Base-by-base conservation (phyloP, 2,888 invertebrate species). In the Harpalus rufipes region DNA sequence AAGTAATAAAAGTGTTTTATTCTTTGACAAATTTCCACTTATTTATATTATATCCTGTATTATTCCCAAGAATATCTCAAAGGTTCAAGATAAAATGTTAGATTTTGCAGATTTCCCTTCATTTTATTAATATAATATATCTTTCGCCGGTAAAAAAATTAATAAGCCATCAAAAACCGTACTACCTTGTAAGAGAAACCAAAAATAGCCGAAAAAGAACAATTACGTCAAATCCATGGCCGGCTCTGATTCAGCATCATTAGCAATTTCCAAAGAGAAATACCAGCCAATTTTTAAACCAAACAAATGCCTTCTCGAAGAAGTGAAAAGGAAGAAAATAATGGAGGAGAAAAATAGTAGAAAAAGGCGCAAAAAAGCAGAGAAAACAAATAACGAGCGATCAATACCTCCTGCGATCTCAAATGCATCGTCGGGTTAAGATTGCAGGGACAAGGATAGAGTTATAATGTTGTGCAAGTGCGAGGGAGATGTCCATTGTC, bases 351-450 rank as follows among this genome's bases (percentile, higher is more conserved):
- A 78, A 76, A 76, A 76, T 56, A 76, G 76, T 56, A 56, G 76
- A 76, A 76, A 56, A 78, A 78, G 32, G 78, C 58, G 78, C 51
- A 59, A 78, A 78, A 76, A 78, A 78, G 59, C 39, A 21, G 25
- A 78, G 78, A 78, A 78, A 78, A 78, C 78, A 78, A 78, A 78
- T 78, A 78, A 78, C 78, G 76, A 76, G 25, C 76, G 78, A 78
- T 78, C 78, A 78, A 78, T 78, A 78, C 59, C 78, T 76, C 44
- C 25, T 25, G 25, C 78, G 78, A 78, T 78, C 58, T 56, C 58
- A n/a, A 78, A 78, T 78, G 78, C 78, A 78, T 78, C 78, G 41
- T 16, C 76, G 76, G 56, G 76, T 21, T 56, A 51, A 76, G 76
- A 72, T 59, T 25, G 78, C 78, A 78, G 32, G 21, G 59, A 78